A percentile compares a stretch with the other conserved stretches of the same genome.
These are phyloP conservation scores for Coleophora deauratella DNA, from an alignment of 2,888 invertebrate species.

Conservation along the genomic window DNA sequence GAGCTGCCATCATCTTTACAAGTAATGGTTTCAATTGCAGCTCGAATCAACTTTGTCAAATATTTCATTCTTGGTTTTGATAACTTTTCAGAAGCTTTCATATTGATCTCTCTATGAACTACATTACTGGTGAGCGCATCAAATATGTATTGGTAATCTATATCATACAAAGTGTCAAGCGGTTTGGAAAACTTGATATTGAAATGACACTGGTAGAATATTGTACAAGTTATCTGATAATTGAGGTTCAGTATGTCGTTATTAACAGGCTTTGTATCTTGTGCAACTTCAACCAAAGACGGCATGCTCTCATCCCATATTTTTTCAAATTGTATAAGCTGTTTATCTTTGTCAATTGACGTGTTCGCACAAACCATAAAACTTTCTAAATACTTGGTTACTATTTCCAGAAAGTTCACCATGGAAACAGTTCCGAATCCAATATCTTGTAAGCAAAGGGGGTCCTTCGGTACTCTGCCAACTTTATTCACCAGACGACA, in stretches of 20 bases:
- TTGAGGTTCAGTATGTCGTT: slow-evolving; percentile 85
- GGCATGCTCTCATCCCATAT: slow-evolving; percentile 80
- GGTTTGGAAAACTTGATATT: slow-evolving; percentile 83
- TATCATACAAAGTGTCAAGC: slow-evolving; percentile 84
- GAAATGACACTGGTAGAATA: slow-evolving; percentile 87
- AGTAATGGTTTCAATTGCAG: slow-evolving; percentile 82
- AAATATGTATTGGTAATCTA: slow-evolving; percentile 76
- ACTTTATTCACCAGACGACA: slow-evolving; percentile 86
- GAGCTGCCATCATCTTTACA: slow-evolving; percentile 69
- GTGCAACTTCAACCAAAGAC: slow-evolving; percentile 84
- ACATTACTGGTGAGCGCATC: slow-evolving; percentile 53
- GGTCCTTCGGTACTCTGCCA: slow-evolving; percentile 89
- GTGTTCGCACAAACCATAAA: slow-evolving; percentile 56
- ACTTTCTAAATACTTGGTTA: slow-evolving; percentile 59
- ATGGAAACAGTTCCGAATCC: slow-evolving; percentile 80
- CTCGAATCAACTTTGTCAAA: slow-evolving; percentile 80
- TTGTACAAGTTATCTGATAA: slow-evolving; percentile 82
- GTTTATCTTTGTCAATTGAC: slow-evolving; percentile 44
- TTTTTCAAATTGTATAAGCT: slow-evolving; percentile 72
- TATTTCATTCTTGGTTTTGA: slow-evolving; percentile 81
- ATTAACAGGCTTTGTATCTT: slow-evolving; percentile 83
- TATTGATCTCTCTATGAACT: slow-evolving; percentile 69
- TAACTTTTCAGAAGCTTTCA: slow-evolving; percentile 80
- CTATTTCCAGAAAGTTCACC: slow-evolving; percentile 56
- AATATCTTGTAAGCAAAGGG: slow-evolving; percentile 84